These are phyloP conservation scores for Microctonus brassicae DNA, from an alignment of 2,888 invertebrate species.

Conservation along the genomic window DNA sequence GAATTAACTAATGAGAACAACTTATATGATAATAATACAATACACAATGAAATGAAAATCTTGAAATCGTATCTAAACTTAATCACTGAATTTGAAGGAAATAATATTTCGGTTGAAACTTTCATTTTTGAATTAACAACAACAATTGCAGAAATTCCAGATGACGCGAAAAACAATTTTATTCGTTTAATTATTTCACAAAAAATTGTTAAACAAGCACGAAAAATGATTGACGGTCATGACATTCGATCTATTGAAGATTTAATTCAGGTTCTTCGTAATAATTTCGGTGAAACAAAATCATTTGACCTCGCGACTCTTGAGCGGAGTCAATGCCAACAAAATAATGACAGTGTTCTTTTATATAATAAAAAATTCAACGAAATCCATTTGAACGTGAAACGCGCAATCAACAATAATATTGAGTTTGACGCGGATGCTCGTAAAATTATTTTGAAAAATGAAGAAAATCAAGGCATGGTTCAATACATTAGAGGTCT, in stretches of 20 bases:
- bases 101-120: slow-evolving; percentile 16
- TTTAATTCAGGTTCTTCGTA: slow-evolving; percentile 21
- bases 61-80: slow-evolving; percentile 20
- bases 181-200: slow-evolving; percentile 28
- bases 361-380: no score
- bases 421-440: background rate
- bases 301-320: slow-evolving; percentile 23
- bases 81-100: slow-evolving; percentile 32
- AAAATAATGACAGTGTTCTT: slow-evolving; percentile 12
- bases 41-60: background rate
- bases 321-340: slow-evolving; percentile 33
- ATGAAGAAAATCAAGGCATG: slow-evolving; percentile 23
- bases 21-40: no score
- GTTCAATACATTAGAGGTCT: slow-evolving; percentile 22
- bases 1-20: no score
- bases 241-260: slow-evolving; percentile 26
- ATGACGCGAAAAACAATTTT: slow-evolving; percentile 16
- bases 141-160: slow-evolving; percentile 16
- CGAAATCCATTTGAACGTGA: slow-evolving; percentile 20
- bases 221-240: slow-evolving; percentile 30
- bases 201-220: slow-evolving; percentile 20
- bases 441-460: slow-evolving; percentile 7
- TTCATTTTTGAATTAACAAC: slow-evolving; percentile 15
- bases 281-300: slow-evolving; percentile 25
- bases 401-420: slow-evolving; percentile 25